Base-by-base conservation (phyloP, 1,140 invertebrate species). In the Eumaeus atala region DNA sequence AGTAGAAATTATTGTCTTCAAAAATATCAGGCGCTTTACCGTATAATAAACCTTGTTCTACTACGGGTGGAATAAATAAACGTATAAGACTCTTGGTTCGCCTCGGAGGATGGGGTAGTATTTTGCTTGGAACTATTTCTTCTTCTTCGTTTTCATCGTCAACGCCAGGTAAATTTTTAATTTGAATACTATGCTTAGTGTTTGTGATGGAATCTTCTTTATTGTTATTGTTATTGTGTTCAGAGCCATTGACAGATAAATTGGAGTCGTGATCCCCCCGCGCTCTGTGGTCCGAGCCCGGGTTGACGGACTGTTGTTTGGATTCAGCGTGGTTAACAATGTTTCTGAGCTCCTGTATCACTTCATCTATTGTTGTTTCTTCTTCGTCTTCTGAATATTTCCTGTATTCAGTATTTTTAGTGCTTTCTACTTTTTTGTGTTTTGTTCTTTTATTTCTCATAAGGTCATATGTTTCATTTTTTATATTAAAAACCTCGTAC, bases 331-430 rank as follows among this genome's bases (percentile, higher is more conserved):
- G 93, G 71, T 94, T 95, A 0, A 95, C 93, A 50, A 95, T 95
- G 63, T 95, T 95, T 62, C 93, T 89, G 28, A 96, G 77, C 72
- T 95, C 94, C 76, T 95, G 93, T 67, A 96, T 95, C 0, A 95
- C 94, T 84, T 95, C 94, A 62, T 95, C 95, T 49, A 96, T 95
- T 11, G 94, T 95, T 0, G 93, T 94, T 84, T 95, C 93, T 48
- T 93, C 93, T 64, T 94, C 93, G 48, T 93, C 92, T 51, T 91
- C 90, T 5, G 84, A 80, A 21, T 81, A 63, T 60, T 84, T 76
- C 63, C 83, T 89, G 53, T 74, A 78, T 56, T 72, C 89, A 66
- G 59, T 89, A 67, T 85, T 85, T 60, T 77, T 84, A 5, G 66
- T 72, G 28, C 51, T 66, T 52, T 84, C 82, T 38, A 77, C 33